These are phyloP conservation scores for Popillia japonica DNA, from an alignment of 1,140 invertebrate species.

Conservation along the genomic window DNA sequence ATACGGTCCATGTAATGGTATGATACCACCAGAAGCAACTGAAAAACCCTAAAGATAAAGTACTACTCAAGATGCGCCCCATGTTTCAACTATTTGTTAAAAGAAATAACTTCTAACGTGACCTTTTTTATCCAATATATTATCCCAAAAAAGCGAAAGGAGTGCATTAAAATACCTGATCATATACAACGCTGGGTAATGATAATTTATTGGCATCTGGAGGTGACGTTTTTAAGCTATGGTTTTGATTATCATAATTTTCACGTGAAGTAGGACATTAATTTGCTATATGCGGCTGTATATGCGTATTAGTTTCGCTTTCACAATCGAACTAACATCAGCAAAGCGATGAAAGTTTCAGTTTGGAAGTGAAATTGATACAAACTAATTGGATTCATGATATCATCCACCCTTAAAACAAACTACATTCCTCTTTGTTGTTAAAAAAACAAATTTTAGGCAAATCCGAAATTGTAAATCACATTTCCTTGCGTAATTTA, in stretches of 20 bases:
- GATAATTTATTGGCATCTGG: not conserved
- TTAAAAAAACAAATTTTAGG: not conserved
- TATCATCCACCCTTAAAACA: not conserved
- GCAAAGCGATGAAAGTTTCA: not conserved
- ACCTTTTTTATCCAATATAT: not conserved
- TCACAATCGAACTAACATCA: too few relatives aligned
- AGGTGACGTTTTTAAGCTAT: not conserved
- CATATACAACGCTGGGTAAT: not conserved
- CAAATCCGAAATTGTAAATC: not conserved
- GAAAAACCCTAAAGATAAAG: too few relatives aligned
- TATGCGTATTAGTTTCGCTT: too few relatives aligned
- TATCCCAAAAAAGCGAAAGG: not conserved
- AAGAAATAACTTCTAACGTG: not conserved
- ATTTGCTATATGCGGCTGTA: not conserved
- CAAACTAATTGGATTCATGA: not conserved
- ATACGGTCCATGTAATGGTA: too few relatives aligned
- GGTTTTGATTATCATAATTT: not conserved
- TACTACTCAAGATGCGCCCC: too few relatives aligned
- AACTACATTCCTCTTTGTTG: not conserved
- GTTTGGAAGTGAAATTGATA: not conserved
- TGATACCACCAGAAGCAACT: too few relatives aligned
- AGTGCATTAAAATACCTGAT: not conserved
- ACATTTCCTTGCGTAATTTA: slow-evolving; percentile 1
- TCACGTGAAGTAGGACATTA: not conserved
- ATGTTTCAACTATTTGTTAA: too few relatives aligned